Evolutionary conservation across 2,888 invertebrate species (phyloP), one percentile per base, ranked within the genome.

Genomic region (Pharmacophagus antenor): DNA sequence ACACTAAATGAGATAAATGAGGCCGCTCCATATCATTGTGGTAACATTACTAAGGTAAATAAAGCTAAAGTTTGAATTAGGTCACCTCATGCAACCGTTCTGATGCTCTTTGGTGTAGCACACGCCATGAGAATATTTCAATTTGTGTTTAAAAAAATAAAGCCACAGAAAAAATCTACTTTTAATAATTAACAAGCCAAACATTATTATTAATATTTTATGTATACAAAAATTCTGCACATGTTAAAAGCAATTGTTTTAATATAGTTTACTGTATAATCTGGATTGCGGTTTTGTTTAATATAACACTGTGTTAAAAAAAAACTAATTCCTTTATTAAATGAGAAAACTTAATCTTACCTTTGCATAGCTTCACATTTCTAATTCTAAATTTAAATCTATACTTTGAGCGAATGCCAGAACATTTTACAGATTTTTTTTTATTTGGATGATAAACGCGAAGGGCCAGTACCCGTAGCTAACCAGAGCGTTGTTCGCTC

Each of bases 31-130:
- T 61, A 72, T 72, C 72, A 68, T 63, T 64, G 64, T 65, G 67
- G 65, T 66, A 64, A 67, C 72, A 70, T 70, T 63, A 65, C 63
- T 69, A 67, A 70, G 68, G 72, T 74, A 76, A 74, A 77, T 76
- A 76, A 69, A 51, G 55, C 61, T 55, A 66, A 48, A 63, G 52
- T 65, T 61, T 65, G 56, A 73, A 74, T 69, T 70, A 59, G 73
- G 74, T 65, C 72, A 67, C 63, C 55, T 64, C 64, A 66, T 66
- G 58, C 62, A 61, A 67, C 61, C 63, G 61, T 64, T 48, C 61
- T 62, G 51, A 61, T 25, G 60, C 22, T 54, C 49, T 53, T 54
- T 57, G 49, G 53, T 50, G 49, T 54, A 46, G 37, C 57, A 49
- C 56, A 51, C 53, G 57, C 49, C 52, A 21, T 48, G 52, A 52